Conservation (phyloP, 2,113 vertebrate species). For the Eudyptes chrysolophus region DNA sequence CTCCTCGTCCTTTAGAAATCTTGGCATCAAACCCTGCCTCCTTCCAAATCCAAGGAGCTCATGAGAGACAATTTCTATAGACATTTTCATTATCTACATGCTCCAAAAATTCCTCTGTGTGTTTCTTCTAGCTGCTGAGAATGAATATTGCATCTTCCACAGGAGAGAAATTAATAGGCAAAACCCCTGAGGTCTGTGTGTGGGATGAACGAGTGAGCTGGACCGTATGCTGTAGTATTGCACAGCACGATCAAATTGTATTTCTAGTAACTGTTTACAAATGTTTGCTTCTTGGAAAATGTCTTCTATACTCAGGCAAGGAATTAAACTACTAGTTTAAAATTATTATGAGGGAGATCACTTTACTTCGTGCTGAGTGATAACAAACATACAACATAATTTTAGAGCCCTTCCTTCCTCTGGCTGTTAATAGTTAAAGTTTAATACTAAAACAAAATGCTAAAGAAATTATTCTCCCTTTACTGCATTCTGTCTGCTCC, state of each 20-base stretch:
- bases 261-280: conserved; percentile 19
- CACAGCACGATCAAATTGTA: background rate
- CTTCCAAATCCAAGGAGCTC: background rate
- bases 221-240: background rate
- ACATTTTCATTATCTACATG: background rate
- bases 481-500: background rate
- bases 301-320: background rate
- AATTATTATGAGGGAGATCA: background rate
- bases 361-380: conserved; percentile 11
- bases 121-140: background rate
- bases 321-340: background rate
- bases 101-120: background rate
- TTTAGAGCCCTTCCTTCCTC: background rate
- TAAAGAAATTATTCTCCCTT: background rate
- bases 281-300: conserved; percentile 8
- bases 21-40: background rate
- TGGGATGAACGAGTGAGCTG: background rate
- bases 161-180: background rate
- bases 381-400: background rate
- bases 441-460: background rate
- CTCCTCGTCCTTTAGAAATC: background rate
- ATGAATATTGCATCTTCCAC: background rate
- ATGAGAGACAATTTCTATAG: background rate
- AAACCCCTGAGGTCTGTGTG: background rate
- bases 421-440: background rate